Evolutionary conservation across 53 echinoderm and acorn worm genomes (phyloP).

Genomic region (Astropecten irregularis): DNA sequence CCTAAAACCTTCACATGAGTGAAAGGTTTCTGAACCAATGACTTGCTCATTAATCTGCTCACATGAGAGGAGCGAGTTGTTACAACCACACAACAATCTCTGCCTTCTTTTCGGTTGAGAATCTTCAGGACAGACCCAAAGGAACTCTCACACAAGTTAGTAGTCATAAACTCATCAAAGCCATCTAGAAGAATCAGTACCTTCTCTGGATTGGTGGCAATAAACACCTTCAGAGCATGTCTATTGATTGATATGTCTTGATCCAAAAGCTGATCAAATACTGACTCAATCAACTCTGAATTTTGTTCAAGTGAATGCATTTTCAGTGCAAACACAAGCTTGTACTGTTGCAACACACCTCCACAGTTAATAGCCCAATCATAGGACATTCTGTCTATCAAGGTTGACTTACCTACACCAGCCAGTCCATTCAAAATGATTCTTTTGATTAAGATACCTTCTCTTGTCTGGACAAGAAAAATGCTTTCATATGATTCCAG

Average conservation of each 20-base stretch:
- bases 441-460: neutral
- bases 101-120: neutral
- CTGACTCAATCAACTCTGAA: conserved; percentile 15
- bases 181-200: conserved; percentile 47
- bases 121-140: conserved; percentile 10
- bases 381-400: conserved; percentile 24
- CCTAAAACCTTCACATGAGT: conserved; percentile 1
- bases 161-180: conserved; percentile 37
- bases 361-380: conserved; percentile 4
- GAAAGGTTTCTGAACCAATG: conserved; percentile 16
- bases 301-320: conserved; percentile 2
- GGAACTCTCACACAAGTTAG: neutral
- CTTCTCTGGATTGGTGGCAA: conserved; percentile 28
- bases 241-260: neutral
- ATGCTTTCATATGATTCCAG: neutral
- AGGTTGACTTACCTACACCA: conserved; percentile 42
- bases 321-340: conserved; percentile 22
- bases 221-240: neutral
- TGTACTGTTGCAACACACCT: neutral
- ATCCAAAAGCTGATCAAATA: conserved; percentile 22
- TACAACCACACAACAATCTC: conserved; percentile 14
- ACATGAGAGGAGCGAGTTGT: conserved; percentile 22
- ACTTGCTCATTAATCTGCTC: neutral
- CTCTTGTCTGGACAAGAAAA: neutral
- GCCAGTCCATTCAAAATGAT: conserved; percentile 25